Evolutionary conservation across 2,113 vertebrate genomes (phyloP).

Genomic region (Fregata magnificens): DNA sequence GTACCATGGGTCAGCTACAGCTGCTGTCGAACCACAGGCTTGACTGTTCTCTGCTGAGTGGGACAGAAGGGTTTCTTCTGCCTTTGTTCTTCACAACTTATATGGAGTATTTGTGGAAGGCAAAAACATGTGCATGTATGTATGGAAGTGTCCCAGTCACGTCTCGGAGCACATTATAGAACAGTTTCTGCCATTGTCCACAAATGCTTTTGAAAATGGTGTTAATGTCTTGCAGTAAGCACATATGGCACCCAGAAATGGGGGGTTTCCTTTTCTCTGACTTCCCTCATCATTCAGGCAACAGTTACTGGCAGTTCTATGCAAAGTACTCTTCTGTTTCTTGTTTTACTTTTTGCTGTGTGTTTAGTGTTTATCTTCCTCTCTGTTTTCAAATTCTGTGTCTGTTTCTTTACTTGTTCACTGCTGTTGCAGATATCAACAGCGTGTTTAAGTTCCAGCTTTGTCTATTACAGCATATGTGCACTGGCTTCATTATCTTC

Average conservation of each 20-base stretch:
- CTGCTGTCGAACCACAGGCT: not conserved
- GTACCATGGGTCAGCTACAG: not conserved
- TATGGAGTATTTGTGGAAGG: not conserved
- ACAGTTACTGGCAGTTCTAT: not conserved
- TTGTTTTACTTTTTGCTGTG: not conserved
- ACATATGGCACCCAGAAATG: slow-evolving; percentile 22
- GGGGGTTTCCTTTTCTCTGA: not conserved
- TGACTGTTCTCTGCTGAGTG: not conserved
- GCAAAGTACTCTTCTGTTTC: not conserved
- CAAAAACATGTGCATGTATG: not conserved
- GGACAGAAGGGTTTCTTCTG: not conserved
- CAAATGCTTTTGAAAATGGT: not conserved
- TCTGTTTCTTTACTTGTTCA: not conserved
- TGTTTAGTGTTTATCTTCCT: slow-evolving; percentile 12
- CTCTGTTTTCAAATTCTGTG: not conserved
- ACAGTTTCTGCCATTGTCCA: not conserved
- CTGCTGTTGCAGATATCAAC: slow-evolving; percentile 12
- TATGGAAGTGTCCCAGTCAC: slow-evolving; percentile 13
- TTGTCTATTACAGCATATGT: slow-evolving; percentile 23
- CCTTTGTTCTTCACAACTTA: not conserved
- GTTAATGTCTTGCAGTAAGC: not conserved
- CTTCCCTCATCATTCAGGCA: not conserved
- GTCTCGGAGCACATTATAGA: not conserved
- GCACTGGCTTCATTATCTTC: not conserved
- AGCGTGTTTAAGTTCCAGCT: slow-evolving; percentile 7